Conservation (phyloP, 1,140 invertebrate genomes). For the Epicauta chinensis region DNA sequence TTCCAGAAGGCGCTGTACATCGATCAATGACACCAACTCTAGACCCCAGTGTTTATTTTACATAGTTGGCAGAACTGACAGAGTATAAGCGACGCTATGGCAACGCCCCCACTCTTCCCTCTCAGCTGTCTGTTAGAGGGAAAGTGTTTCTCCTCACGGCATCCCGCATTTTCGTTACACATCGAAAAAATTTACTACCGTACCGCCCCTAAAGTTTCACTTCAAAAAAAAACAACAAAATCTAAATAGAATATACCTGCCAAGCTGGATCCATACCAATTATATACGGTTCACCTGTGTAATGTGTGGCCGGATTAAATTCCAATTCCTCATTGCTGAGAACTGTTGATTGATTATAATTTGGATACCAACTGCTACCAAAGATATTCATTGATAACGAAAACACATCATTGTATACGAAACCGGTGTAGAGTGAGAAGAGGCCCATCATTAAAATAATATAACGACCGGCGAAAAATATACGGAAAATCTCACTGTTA, state of each 20-base stretch:
- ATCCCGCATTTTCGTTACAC: no score
- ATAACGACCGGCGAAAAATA: constrained; percentile 96
- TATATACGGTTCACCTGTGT: constrained; percentile 63
- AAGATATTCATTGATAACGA: constrained; percentile 95
- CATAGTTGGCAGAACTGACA: no score
- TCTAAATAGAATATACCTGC: constrained; percentile 46
- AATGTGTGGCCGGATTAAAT: constrained; percentile 57
- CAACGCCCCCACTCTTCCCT: no score
- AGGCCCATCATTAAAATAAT: constrained; percentile 96
- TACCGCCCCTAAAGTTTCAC: no score
- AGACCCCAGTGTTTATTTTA: no score
- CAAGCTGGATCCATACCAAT: constrained; percentile 86
- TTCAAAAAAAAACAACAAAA: no score
- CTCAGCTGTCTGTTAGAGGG: no score
- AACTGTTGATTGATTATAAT: constrained; percentile 25
- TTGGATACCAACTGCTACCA: constrained; percentile 69
- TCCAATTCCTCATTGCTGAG: constrained; percentile 31
- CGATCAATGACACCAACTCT: no score
- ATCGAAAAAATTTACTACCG: no score
- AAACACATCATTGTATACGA: constrained; percentile 98
- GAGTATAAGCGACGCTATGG: no score
- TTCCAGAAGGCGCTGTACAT: no score
- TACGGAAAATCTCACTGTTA: constrained; percentile 89
- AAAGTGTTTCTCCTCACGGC: no score
- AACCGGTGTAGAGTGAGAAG: constrained; percentile 94